Evolutionary conservation across 2,113 vertebrate species (phyloP).

Genomic region (Atrichornis clamosus): DNA sequence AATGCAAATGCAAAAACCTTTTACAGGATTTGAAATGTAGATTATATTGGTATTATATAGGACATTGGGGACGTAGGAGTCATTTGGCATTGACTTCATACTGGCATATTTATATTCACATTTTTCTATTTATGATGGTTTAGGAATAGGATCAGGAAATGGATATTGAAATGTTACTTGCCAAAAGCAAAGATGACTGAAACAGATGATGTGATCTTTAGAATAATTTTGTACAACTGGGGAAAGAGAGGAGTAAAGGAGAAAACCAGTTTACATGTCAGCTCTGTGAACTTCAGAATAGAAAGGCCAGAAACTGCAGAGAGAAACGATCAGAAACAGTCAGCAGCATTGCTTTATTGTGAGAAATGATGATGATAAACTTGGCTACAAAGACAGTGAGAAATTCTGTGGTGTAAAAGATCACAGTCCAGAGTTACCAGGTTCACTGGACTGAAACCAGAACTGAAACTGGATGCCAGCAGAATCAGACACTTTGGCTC

Average conservation of each 20-base stretch:
- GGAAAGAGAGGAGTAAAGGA: slow-evolving; percentile 5
- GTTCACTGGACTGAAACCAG: slow-evolving; percentile 32
- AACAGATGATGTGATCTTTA: not conserved
- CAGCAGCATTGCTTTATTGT: slow-evolving; percentile 21
- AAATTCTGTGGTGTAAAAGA: slow-evolving; percentile 47
- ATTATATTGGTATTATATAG: not conserved
- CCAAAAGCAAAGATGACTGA: slow-evolving; percentile 43
- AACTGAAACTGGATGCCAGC: slow-evolving; percentile 46
- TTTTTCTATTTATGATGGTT: slow-evolving; percentile 41
- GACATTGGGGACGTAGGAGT: not conserved
- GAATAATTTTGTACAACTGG: not conserved
- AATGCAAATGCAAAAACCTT: not conserved
- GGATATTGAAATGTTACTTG: not conserved
- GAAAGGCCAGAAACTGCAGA: slow-evolving; percentile 18
- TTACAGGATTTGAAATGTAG: not conserved
- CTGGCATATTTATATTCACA: slow-evolving; percentile 10
- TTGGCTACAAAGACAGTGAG: not conserved
- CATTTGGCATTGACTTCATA: slow-evolving; percentile 26
- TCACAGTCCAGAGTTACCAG: slow-evolving; percentile 49
- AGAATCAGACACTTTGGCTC: slow-evolving; percentile 61
- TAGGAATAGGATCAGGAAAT: slow-evolving; percentile 46
- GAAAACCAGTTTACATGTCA: slow-evolving; percentile 25
- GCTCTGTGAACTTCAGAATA: not conserved
- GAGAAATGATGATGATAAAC: slow-evolving; percentile 45
- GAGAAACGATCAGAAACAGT: slow-evolving; percentile 45